Percentiles rank a stretch among this genome's conserved stretches.
phyloP scores from a whole-genome alignment of 2,888 invertebrate species.

The Apamea monoglypha region DNA sequence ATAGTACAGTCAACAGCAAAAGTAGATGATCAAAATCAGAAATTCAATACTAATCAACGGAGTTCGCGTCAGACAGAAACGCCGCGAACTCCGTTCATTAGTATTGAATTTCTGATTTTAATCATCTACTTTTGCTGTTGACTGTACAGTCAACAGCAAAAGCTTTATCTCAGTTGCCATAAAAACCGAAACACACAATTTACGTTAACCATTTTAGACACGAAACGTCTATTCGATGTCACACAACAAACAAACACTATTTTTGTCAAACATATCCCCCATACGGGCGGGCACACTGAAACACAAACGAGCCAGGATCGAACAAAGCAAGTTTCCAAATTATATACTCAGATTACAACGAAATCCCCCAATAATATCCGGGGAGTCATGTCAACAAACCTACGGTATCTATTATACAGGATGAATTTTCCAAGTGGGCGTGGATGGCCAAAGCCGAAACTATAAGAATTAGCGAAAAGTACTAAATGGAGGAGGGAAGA shows the following conservation, averaged over 20 bases:
- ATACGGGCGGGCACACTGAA: conserved; percentile 2
- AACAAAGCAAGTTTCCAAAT: conserved; percentile 43
- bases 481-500: not conserved
- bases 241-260: conserved; percentile 3
- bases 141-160: too few relatives aligned
- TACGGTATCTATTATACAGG: conserved; percentile 13
- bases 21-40: too few relatives aligned
- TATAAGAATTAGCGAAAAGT: too few relatives aligned
- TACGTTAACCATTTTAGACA: not conserved
- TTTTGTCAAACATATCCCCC: conserved; percentile 9
- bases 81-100: too few relatives aligned
- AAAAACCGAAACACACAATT: not conserved
- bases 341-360: conserved; percentile 43
- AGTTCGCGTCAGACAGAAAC: too few relatives aligned
- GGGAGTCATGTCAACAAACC: conserved; percentile 50
- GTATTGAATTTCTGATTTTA: too few relatives aligned
- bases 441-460: not conserved
- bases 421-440: not conserved
- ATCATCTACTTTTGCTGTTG: too few relatives aligned
- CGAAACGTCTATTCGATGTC: not conserved
- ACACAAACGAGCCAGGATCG: conserved; percentile 3
- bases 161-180: not conserved
- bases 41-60: too few relatives aligned
- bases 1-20: too few relatives aligned
- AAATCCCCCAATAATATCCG: conserved; percentile 56